Evolutionary conservation across 1,140 invertebrate species (phyloP), one percentile per base, ranked within the genome.

Genomic region (Tetranychus cinnabarinus): DNA sequence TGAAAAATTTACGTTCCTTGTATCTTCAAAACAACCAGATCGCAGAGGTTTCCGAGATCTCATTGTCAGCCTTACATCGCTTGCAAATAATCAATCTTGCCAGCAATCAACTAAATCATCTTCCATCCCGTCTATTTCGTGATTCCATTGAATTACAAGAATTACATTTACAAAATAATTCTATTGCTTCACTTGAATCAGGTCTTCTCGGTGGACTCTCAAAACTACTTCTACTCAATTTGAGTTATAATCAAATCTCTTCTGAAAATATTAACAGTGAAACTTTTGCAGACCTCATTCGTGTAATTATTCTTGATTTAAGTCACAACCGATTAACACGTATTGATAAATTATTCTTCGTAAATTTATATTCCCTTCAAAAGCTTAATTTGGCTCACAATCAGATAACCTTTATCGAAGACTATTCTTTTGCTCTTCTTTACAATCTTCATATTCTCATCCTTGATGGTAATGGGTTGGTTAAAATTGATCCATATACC

Each of bases 121-220:
- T 92, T 61, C 86, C 88, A n/a, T 79, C 82, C 37, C 82, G 83
- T 65, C 73, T 90, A 60, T 88, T 91, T 65, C 78, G 79, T 67
- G 85, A 88, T 69, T 79, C 80, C 63, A 76, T 79, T 12, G 79
- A 81, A 60, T 80, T 92, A 60, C 85, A 84, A 73, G 85, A 88
- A 74, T 80, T 91, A 64, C 82, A 86, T 70, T 71, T 90, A 66
- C 82, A 86, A 70, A 89, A 89, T 72, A 91, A 90, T 76, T 82
- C 83, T 2, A 72, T 89, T 60, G 78, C 78, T 66, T 79, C 82
- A 4, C 72, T 88, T 23, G 82, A 83, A 4, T 82, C 83, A 1
- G 83, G 83, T 2, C 68, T 87, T 82, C 55, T 86, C 83, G 80
- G 81, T 65, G 79, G 80, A 15, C 75, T 91, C 61, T 80, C 82